phyloP scores from a whole-genome alignment of 2,797 vertebrate species.

The Xenentodon cancila region DNA sequence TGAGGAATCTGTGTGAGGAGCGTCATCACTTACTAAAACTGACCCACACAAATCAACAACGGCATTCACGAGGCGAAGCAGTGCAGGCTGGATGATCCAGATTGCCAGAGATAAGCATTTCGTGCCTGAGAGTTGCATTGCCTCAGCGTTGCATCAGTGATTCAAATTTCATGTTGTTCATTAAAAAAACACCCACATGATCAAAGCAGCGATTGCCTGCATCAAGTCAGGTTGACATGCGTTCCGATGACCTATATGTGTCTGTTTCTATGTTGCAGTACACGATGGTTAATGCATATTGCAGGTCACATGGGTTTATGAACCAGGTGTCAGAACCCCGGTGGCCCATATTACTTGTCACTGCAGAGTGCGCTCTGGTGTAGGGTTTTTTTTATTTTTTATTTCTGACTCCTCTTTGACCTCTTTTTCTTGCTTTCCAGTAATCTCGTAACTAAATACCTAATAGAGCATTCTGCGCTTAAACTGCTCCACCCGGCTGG shows the following conservation, averaged over 20 bases:
- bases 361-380: not conserved
- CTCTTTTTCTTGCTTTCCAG: too few relatives aligned
- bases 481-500: too few relatives aligned
- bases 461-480: too few relatives aligned
- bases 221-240: slow-evolving; percentile 48
- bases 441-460: too few relatives aligned
- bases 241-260: slow-evolving; percentile 73
- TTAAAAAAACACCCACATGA: slow-evolving; percentile 65
- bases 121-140: slow-evolving; percentile 63
- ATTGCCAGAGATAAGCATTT: slow-evolving; percentile 71
- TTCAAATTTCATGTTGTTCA: slow-evolving; percentile 75
- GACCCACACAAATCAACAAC: slow-evolving; percentile 38
- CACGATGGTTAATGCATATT: slow-evolving; percentile 34
- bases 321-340: slow-evolving; percentile 36
- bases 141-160: slow-evolving; percentile 70
- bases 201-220: slow-evolving; percentile 66
- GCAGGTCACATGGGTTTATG: slow-evolving; percentile 19
- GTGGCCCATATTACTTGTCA: slow-evolving; percentile 33
- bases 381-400: not conserved
- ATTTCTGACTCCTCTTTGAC: too few relatives aligned
- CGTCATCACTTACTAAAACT: slow-evolving; percentile 15
- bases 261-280: slow-evolving; percentile 52
- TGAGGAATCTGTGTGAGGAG: slow-evolving; percentile 19
- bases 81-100: slow-evolving; percentile 45
- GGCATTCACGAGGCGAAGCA: slow-evolving; percentile 15